These are phyloP conservation scores for Orthonychiurus folsomi DNA, from an alignment of 2,888 invertebrate species.

Conservation along the genomic window DNA sequence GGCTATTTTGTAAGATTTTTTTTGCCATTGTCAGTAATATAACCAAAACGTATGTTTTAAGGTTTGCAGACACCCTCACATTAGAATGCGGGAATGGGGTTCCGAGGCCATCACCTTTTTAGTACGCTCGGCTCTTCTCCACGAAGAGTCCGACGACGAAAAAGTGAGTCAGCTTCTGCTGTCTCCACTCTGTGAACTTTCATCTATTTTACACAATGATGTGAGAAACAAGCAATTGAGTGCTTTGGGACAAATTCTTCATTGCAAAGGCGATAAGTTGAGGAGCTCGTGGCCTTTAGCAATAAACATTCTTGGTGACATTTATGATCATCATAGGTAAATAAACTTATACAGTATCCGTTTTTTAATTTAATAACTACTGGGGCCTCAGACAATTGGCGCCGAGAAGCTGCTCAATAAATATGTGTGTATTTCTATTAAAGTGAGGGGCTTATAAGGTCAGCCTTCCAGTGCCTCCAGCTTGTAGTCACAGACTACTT, in stretches of 20 bases:
- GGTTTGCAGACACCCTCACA: constrained; percentile 81
- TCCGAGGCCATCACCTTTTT: constrained; percentile 92
- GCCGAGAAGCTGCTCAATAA: too few relatives aligned
- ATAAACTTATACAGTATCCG: constrained; percentile 16
- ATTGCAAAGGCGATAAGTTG: constrained; percentile 83
- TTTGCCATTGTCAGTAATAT: neutral
- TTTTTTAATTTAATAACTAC: constrained; percentile 20
- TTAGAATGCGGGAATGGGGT: constrained; percentile 93
- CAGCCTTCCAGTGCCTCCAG: constrained; percentile 92
- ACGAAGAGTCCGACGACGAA: constrained; percentile 71
- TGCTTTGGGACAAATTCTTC: constrained; percentile 84
- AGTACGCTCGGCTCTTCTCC: constrained; percentile 80
- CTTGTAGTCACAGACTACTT: constrained; percentile 90
- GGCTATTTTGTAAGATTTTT: neutral
- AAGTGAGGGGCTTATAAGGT: constrained; percentile 80
- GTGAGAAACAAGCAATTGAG: constrained; percentile 90
- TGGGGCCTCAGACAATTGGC: too few relatives aligned
- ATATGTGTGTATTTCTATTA: constrained; percentile 17
- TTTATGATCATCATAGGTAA: constrained; percentile 83
- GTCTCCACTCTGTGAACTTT: constrained; percentile 83
- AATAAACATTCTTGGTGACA: constrained; percentile 89
- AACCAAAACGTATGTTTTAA: neutral
- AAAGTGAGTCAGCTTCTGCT: constrained; percentile 77
- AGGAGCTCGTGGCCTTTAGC: constrained; percentile 92
- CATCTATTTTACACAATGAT: constrained; percentile 81